A percentile compares a stretch with the other conserved stretches of the same genome.
Evolutionary conservation across 2,113 vertebrate species (phyloP).

Genomic region (Indri indri): DNA sequence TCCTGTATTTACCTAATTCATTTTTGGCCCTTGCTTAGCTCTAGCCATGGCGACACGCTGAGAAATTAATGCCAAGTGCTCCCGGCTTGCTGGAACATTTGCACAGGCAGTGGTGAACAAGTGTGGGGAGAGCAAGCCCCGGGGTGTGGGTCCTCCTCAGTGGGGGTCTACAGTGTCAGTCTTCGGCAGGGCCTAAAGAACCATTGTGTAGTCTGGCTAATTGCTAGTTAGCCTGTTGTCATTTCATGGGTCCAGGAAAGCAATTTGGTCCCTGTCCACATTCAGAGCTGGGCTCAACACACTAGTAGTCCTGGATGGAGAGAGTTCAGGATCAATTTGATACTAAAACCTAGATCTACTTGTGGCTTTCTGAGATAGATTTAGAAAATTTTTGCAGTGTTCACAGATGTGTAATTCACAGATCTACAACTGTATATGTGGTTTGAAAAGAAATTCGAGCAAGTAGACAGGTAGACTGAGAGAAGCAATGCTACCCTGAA

Average conservation of each 20-base stretch:
- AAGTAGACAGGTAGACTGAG: slow-evolving; percentile 1
- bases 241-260: neutral
- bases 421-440: neutral
- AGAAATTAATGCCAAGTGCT: slow-evolving; percentile 40
- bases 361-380: neutral
- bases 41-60: slow-evolving; percentile 38
- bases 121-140: neutral
- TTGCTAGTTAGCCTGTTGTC: neutral
- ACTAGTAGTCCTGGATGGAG: neutral
- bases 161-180: neutral
- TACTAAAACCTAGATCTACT: neutral
- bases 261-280: neutral
- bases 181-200: neutral
- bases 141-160: slow-evolving; percentile 21
- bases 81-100: neutral
- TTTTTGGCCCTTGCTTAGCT: slow-evolving; percentile 65
- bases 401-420: neutral
- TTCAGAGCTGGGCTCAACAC: neutral
- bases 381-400: neutral
- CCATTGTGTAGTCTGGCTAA: slow-evolving; percentile 15
- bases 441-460: neutral
- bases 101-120: neutral
- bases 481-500: neutral
- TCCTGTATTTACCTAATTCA: slow-evolving; percentile 64
- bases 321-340: neutral